Evolutionary conservation across 1,140 invertebrate species (phyloP), one percentile per base, ranked within the genome.

Genomic region (Eurosta solidaginis): DNA sequence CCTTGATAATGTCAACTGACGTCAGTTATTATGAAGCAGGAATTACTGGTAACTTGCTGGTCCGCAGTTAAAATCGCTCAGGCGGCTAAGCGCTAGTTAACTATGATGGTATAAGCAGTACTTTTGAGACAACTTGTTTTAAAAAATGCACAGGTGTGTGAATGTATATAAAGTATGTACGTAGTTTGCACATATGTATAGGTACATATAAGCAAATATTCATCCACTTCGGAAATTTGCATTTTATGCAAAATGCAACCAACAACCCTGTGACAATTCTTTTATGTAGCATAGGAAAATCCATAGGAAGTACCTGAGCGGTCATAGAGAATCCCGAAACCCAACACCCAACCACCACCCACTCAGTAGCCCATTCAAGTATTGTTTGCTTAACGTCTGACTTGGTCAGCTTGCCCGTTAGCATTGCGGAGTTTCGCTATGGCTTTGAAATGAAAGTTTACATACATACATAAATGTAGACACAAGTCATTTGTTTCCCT

Each of bases 371-470:
- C 59, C 40, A 68, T 68, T 68, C 59, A 68, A 68, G 22, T 68
- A 68, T 68, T 68, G 59, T 22, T 68, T 42, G n/a, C 59, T 68
- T 68, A 68, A 40, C 59, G 59, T 68, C 59, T 68, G 59, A 68
- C 59, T 68, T 36, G 59, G 33, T 33, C 59, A 68, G 59, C 20
- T 33, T 68, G 59, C n/a, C 33, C 33, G 59, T 22, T 68, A 9
- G 4, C 59, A 29, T 68, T 68, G 59, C 7, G 59, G 9, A 20
- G n/a, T 42, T 68, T 20, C 14, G 2, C n/a, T 5, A 2, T 52
- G 25, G 27, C 50, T 54, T 27, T 7, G 50, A 12, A 3, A 12
- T 27, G 22, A 54, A 54, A 10, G 22, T 25, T 54, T 2, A 6
- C 22, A 52, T 0, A 27, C 50, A 25, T 10, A 27, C 22, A 36